Evolutionary conservation across 2,113 vertebrate genomes (phyloP).

Genomic region (Elanoides forficatus): DNA sequence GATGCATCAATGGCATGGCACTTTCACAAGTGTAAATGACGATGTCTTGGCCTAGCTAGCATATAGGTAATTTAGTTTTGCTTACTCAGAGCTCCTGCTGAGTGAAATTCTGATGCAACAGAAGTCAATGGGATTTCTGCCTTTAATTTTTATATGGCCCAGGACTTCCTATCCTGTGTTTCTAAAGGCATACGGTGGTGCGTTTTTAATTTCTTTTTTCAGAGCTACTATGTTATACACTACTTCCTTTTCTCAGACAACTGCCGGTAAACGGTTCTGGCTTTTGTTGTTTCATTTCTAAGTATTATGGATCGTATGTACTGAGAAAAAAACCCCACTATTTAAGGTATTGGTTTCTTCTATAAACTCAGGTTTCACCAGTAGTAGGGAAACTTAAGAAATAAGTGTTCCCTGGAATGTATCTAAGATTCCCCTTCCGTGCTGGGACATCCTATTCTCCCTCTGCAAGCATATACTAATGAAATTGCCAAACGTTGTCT

Average conservation of each 20-base stretch:
- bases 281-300: not conserved
- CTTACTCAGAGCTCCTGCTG: not conserved
- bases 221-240: not conserved
- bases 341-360: not conserved
- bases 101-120: not conserved
- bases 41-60: not conserved
- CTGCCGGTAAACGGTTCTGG: not conserved
- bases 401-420: not conserved
- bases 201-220: not conserved
- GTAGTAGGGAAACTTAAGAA: not conserved
- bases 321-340: accelerated
- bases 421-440: not conserved
- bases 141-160: not conserved
- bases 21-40: not conserved
- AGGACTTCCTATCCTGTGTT: not conserved
- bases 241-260: not conserved
- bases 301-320: not conserved
- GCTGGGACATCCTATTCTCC: not conserved
- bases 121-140: not conserved
- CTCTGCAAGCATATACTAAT: not conserved
- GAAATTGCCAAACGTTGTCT: not conserved
- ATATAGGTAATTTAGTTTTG: not conserved
- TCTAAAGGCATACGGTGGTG: not conserved
- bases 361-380: not conserved
- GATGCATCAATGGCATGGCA: not conserved